Conservation (phyloP, 2,797 vertebrate species). For the Nyctalus aviator region DNA sequence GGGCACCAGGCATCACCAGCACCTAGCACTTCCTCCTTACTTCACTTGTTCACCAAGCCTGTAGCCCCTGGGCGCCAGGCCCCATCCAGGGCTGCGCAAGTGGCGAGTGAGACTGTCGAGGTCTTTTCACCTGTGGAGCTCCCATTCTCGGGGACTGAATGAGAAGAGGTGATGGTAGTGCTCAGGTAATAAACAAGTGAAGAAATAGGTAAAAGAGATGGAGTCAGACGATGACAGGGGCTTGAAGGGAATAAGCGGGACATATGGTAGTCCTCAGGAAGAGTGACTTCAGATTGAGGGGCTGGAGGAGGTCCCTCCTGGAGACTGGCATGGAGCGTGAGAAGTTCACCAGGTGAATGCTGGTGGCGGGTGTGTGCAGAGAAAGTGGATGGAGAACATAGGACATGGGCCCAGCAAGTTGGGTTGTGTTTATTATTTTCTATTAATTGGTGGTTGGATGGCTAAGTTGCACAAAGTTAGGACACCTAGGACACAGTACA, state of each 20-base stretch:
- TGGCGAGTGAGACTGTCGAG: no score
- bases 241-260: neutral
- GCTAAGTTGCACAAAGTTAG: neutral
- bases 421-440: neutral
- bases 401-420: neutral
- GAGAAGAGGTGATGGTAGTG: neutral
- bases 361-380: no score
- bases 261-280: fast-evolving
- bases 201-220: neutral
- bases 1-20: neutral
- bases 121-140: neutral
- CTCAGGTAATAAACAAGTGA: neutral
- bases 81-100: neutral
- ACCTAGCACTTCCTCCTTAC: neutral
- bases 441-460: neutral
- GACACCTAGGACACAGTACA: neutral
- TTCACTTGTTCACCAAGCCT: neutral
- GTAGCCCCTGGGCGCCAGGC: neutral
- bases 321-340: neutral
- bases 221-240: neutral
- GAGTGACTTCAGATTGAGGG: fast-evolving
- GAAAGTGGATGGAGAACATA: neutral
- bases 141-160: no score
- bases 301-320: neutral
- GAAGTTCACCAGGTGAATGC: neutral